Evolutionary conservation across 2,888 invertebrate species (phyloP).

Genomic region (Reticulitermes lucifugus): DNA sequence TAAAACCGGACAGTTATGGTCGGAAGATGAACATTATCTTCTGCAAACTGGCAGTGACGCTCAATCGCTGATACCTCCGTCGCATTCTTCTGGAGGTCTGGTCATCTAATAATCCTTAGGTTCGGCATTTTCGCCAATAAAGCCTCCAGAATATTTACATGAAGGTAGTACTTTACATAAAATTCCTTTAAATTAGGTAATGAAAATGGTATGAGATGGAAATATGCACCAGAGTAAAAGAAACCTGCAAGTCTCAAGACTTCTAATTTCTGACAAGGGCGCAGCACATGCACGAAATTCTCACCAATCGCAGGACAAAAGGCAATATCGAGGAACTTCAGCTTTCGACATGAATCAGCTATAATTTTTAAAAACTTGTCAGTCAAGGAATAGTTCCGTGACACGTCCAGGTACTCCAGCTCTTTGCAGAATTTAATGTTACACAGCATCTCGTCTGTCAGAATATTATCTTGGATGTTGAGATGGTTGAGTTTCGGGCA

Average conservation of each 20-base stretch:
- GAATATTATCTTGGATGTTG: neutral
- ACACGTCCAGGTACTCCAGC: neutral
- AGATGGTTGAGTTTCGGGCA: neutral
- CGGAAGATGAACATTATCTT: too few relatives aligned
- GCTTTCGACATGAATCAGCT: neutral
- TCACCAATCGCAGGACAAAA: neutral
- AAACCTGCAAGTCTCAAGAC: neutral
- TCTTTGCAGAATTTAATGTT: neutral
- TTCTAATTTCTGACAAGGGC: neutral
- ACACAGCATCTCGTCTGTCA: neutral
- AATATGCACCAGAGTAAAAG: neutral
- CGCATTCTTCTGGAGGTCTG: neutral
- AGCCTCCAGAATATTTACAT: neutral
- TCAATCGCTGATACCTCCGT: too few relatives aligned
- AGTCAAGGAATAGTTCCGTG: neutral
- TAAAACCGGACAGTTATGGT: too few relatives aligned
- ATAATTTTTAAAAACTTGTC: neutral
- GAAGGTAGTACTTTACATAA: neutral
- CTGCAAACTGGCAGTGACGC: too few relatives aligned
- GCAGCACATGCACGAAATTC: neutral
- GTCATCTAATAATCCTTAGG: neutral
- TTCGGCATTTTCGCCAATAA: neutral
- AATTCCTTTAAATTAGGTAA: neutral
- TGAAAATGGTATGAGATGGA: neutral
- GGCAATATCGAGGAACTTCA: neutral